phyloP scores from a whole-genome alignment of 2,888 invertebrate genomes.

The Drosophila formosana region DNA sequence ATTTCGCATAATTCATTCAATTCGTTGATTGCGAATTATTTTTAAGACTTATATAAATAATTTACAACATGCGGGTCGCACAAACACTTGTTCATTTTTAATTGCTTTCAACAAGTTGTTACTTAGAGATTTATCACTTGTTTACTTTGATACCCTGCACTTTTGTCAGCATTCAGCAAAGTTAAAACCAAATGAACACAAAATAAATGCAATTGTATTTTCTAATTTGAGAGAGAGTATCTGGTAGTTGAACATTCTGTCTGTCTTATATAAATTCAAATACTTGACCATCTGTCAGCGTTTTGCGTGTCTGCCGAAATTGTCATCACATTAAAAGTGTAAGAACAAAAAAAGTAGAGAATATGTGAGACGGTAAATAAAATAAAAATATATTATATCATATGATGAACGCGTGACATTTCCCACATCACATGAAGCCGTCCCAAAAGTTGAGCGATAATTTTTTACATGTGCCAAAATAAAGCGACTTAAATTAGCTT shows the following conservation, averaged over 20 bases:
- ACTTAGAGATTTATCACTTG: not conserved
- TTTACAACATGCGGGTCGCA: not conserved
- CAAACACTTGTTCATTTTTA: not conserved
- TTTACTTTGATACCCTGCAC: not conserved
- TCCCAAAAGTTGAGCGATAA: constrained; percentile 1
- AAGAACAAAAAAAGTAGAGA: not conserved
- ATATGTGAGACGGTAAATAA: constrained; percentile 10
- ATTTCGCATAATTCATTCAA: constrained; percentile 28
- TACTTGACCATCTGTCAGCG: constrained; percentile 22
- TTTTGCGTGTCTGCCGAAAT: constrained; percentile 19
- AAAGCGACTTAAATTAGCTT: constrained; percentile 15
- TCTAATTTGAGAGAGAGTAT: not conserved
- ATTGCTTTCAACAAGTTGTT: not conserved
- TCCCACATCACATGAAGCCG: constrained; percentile 17
- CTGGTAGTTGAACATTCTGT: not conserved
- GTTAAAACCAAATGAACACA: not conserved
- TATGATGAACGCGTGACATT: constrained; percentile 35
- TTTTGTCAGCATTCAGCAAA: not conserved
- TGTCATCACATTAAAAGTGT: constrained; percentile 13
- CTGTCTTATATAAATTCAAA: not conserved
- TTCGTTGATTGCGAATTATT: constrained; percentile 20
- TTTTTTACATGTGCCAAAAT: constrained; percentile 11
- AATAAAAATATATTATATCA: constrained; percentile 24
- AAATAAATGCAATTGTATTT: not conserved
- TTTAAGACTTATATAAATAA: not conserved